phyloP scores from a whole-genome alignment of 2,113 vertebrate species.

The Calidris pugnax region DNA sequence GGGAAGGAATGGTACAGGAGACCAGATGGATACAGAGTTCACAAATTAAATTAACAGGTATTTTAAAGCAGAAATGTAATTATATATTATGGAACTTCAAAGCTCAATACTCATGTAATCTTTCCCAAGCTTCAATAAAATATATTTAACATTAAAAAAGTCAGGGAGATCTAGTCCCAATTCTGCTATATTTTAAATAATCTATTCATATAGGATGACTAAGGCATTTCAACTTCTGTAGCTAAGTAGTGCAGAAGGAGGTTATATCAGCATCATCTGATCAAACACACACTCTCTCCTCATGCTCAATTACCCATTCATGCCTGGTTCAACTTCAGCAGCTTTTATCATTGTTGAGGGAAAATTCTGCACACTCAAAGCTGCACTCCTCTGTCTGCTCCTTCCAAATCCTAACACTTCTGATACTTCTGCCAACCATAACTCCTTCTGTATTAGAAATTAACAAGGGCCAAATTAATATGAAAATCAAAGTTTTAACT shows the following conservation, averaged over 20 bases:
- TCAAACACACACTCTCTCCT: not conserved
- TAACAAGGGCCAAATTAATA: not conserved
- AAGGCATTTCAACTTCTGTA: not conserved
- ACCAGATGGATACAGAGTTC: not conserved
- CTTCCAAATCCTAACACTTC: not conserved
- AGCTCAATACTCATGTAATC: not conserved
- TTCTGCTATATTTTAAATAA: not conserved
- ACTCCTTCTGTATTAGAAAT: not conserved
- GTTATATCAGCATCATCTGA: not conserved
- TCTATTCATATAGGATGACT: not conserved
- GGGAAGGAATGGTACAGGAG: not conserved
- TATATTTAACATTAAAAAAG: not conserved
- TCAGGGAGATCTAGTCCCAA: not conserved
- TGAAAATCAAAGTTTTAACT: not conserved
- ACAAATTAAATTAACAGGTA: conserved; percentile 15
- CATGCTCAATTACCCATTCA: not conserved
- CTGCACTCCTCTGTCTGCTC: not conserved
- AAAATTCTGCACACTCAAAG: not conserved
- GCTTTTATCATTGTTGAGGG: not conserved
- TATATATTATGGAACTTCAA: not conserved
- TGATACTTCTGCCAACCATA: not conserved
- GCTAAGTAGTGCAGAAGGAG: not conserved
- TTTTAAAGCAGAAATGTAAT: not conserved
- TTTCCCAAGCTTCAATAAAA: not conserved
- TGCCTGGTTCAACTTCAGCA: not conserved